phyloP scores from a whole-genome alignment of 2,797 vertebrate species.

The Ciconia nigra region DNA sequence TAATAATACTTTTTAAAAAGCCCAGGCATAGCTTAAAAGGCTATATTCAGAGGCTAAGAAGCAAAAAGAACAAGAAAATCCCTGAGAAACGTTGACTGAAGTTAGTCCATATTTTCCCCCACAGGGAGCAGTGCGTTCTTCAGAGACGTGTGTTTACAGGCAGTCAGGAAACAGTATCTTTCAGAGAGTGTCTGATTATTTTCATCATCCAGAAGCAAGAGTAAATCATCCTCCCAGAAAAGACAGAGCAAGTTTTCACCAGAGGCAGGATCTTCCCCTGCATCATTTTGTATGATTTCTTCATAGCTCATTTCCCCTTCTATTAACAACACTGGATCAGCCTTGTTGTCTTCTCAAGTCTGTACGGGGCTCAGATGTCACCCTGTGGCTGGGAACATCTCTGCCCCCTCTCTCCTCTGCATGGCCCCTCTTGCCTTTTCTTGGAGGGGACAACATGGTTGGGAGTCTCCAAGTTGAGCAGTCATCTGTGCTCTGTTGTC shows the following conservation, averaged over 20 bases:
- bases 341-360: background rate
- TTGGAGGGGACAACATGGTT: rapidly evolving
- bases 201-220: background rate
- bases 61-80: background rate
- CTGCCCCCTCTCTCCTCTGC: background rate
- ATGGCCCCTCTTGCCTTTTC: background rate
- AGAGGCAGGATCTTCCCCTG: background rate
- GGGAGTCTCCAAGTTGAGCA: background rate
- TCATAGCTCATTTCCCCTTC: background rate
- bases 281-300: background rate
- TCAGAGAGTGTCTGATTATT: background rate
- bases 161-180: background rate
- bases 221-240: background rate
- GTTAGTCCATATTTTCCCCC: background rate
- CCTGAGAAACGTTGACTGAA: background rate
- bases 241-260: background rate
- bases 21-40: background rate
- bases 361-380: background rate
- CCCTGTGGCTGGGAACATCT: background rate
- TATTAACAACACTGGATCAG: background rate
- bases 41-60: background rate
- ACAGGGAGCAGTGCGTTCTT: background rate
- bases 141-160: rapidly evolving
- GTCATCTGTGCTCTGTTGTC: background rate
- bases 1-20: background rate